Base-by-base conservation (phyloP, 2,797 vertebrate species). In the Notolepis coatsorum region DNA sequence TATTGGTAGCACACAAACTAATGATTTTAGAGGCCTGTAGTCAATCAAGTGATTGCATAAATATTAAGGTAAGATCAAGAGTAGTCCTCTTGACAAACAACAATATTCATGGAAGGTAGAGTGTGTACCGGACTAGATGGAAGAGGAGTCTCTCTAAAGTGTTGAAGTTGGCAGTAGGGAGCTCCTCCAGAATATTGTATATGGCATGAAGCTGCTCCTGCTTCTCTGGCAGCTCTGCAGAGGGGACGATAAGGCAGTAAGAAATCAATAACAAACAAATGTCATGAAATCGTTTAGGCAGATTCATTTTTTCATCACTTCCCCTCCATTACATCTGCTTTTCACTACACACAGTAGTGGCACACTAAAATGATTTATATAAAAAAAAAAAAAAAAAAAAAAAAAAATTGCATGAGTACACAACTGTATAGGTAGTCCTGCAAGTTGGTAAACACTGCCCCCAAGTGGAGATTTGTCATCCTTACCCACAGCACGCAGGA, bases 71-170 rank as follows among this genome's bases (percentile, higher is more conserved):
- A n/a, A n/a, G n/a, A n/a, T n/a, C n/a, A n/a, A n/a, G n/a, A n/a
- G n/a, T n/a, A n/a, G n/a, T n/a, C n/a, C n/a, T n/a, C n/a, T n/a
- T n/a, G n/a, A n/a, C n/a, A 15, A 23, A 10, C 3, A 10, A 46
- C 17, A 13, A 5, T 15, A n/a, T n/a, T n/a, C n/a, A n/a, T n/a
- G n/a, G n/a, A n/a, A n/a, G 15, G 31, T 3, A 21, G 7, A 48
- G 12, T 31, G 2, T 28, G 80, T 90, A 96, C 98, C 95, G 95
- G 89, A 99, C 97, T 0, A 99, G 94, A 67, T 99, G 98, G 83
- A 98, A 99, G 84, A 99, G 73, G 0, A 99, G 95, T 49, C 97
- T 91, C 87, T 99, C 97, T 84, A 99, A 76, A 1, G 95, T 95
- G 71, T 86, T 94, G 59, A 94, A 97, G 87, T 96, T 94, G 67